These are phyloP conservation scores for Hestina assimilis DNA, from an alignment of 1,140 invertebrate genomes.

Conservation along the genomic window DNA sequence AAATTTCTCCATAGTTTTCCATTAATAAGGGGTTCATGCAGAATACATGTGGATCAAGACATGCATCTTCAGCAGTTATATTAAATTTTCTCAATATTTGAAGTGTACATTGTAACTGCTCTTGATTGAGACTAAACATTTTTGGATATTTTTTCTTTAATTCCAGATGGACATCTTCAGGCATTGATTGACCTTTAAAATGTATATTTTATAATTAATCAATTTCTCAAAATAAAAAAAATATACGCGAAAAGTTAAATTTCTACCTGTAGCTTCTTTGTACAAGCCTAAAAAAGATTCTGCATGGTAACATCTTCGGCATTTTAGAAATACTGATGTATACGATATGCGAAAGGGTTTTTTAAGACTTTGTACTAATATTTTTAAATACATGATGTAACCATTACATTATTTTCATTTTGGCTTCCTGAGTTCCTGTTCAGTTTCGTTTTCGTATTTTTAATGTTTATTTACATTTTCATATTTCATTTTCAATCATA, in stretches of 20 bases:
- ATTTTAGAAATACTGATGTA: background rate
- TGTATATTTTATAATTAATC: background rate
- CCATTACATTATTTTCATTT: too few relatives aligned
- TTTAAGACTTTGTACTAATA: background rate
- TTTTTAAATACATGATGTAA: background rate
- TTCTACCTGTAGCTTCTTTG: slow-evolving; percentile 44
- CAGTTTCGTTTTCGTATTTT: too few relatives aligned
- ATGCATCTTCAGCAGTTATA: slow-evolving; percentile 66
- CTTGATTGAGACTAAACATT: slow-evolving; percentile 39
- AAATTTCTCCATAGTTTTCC: slow-evolving; percentile 77
- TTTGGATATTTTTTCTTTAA: slow-evolving; percentile 52
- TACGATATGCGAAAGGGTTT: background rate
- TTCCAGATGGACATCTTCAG: slow-evolving; percentile 24
- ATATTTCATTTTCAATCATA: too few relatives aligned
- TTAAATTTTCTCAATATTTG: slow-evolving; percentile 55
- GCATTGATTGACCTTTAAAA: slow-evolving; percentile 41
- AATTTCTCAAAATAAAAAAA: too few relatives aligned
- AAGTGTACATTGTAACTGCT: slow-evolving; percentile 49
- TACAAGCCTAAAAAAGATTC: slow-evolving; percentile 51
- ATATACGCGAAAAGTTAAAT: background rate
- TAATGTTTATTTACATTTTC: slow-evolving; percentile 1
- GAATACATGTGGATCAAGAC: slow-evolving; percentile 76
- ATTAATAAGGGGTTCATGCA: slow-evolving; percentile 76
- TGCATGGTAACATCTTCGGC: slow-evolving; percentile 25
- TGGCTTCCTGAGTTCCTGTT: too few relatives aligned